A percentile compares a stretch with the other conserved stretches of the same genome.
These are phyloP conservation scores for Toxonevra muliebris DNA, from an alignment of 2,888 invertebrate species.

Conservation along the genomic window DNA sequence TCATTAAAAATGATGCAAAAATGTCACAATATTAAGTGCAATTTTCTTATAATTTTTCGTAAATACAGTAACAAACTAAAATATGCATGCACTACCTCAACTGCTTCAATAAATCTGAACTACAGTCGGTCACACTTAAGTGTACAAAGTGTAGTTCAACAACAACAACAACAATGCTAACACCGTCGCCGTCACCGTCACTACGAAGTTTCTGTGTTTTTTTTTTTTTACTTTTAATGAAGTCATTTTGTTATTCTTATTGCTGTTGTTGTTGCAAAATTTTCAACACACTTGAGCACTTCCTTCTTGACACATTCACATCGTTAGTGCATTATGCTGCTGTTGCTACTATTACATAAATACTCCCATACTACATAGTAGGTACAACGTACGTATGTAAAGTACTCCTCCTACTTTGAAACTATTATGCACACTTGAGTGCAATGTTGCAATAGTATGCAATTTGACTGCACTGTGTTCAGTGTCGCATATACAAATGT, in stretches of 20 bases:
- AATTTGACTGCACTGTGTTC: too few relatives aligned
- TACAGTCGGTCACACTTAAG: constrained; percentile 2
- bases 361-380: not conserved
- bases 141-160: constrained; percentile 7
- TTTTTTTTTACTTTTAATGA: constrained; percentile 26
- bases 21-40: constrained; percentile 22
- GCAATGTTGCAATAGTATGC: not conserved
- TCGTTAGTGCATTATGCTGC: not conserved
- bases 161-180: constrained; percentile 15
- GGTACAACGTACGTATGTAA: too few relatives aligned
- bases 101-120: constrained; percentile 25
- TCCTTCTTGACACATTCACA: constrained; percentile 34
- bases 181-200: constrained; percentile 4
- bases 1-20: too few relatives aligned
- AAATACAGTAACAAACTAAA: not conserved
- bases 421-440: not conserved
- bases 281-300: constrained; percentile 27
- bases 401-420: not conserved
- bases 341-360: not conserved
- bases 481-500: too few relatives aligned
- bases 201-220: not conserved
- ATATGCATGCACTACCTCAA: not conserved
- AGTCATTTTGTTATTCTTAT: constrained; percentile 32
- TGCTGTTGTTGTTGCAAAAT: constrained; percentile 25
- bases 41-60: constrained; percentile 18